These are phyloP conservation scores for Uromys caudimaculatus DNA, from an alignment of 2,797 vertebrate species.

Conservation along the genomic window DNA sequence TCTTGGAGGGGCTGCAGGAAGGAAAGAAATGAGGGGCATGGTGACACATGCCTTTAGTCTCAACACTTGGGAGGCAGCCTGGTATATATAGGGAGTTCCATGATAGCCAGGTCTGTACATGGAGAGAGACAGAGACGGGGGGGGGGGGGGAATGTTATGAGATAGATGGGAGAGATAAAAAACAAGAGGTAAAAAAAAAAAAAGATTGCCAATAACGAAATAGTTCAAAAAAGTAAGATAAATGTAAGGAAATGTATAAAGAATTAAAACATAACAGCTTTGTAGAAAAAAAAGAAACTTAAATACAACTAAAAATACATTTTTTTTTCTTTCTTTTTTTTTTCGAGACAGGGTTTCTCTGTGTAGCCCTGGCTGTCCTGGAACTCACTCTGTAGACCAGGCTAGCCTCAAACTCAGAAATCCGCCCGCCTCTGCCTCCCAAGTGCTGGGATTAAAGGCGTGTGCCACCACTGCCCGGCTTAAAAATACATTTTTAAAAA, in stretches of 20 bases:
- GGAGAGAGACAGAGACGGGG: background rate
- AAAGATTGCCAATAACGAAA: background rate
- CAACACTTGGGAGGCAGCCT: background rate
- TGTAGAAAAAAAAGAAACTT: background rate
- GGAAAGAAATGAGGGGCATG: background rate
- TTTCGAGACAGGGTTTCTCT: no score
- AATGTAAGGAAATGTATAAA: background rate
- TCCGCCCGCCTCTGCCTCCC: no score
- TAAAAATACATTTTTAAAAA: background rate
- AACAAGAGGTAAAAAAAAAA: background rate
- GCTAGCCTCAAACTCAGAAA: no score
- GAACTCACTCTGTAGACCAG: no score
- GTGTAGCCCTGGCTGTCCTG: no score
- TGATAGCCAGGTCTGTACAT: background rate
- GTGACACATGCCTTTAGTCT: background rate
- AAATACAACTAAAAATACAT: background rate
- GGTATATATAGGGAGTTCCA: background rate
- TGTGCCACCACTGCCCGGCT: no score
- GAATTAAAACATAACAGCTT: background rate
- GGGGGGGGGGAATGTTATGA: background rate
- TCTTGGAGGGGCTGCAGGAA: background rate
- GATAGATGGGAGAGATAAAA: background rate
- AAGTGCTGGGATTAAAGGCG: no score
- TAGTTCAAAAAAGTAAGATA: background rate
- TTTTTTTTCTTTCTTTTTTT: no score